Base-by-base conservation (phyloP, 1,140 invertebrate genomes). In the Carposina sasakii region DNA sequence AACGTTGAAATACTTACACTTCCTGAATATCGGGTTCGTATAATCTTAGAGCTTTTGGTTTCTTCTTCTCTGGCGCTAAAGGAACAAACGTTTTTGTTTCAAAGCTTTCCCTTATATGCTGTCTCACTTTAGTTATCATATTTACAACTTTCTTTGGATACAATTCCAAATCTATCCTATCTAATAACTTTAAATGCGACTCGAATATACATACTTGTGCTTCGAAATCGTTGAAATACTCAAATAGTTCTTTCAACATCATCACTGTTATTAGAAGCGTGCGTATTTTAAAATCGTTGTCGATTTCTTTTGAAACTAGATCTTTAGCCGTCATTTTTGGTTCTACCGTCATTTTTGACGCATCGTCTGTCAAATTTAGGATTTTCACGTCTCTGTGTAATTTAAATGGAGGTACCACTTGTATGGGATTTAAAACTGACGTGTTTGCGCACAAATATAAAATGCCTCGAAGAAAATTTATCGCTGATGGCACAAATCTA, bases 21-120 rank as follows among this genome's bases (percentile, higher is more conserved):
- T 90, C 89, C 61, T 94, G 91, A 51, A 97, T 90, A 58, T 90
- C 89, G 0, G 96, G 96, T 79, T 97, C 95, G 66, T 95, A 93
- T 17, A 96, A 71, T 58, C 91, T 91, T 31, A 97, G 77, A 3
- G 91, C 88, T 73, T 94, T 94, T 0, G 94, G 94, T 70, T 90
- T 93, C 46, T 91, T 91, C 51, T 91, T 85, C 16, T 85, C 83
- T 48, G 63, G 65, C 2, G 71, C 54, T 36, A 85, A 54, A 0
- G 67, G 71, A 17, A 88, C 81, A 33, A 91, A 81, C 47, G 88
- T 88, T 55, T 88, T 89, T 12, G 87, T 72, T 40, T 77, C 84
- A 46, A 89, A 78, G 36, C 42, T 59, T 22, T 72, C 67, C 47
- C 85, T 69, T 48, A 92, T 86, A 52, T 85, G 74, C 42, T 78